Percentiles rank a stretch among this genome's conserved stretches.
These are phyloP conservation scores for Cistogaster globosa DNA, from an alignment of 2,888 invertebrate species.

Conservation along the genomic window DNA sequence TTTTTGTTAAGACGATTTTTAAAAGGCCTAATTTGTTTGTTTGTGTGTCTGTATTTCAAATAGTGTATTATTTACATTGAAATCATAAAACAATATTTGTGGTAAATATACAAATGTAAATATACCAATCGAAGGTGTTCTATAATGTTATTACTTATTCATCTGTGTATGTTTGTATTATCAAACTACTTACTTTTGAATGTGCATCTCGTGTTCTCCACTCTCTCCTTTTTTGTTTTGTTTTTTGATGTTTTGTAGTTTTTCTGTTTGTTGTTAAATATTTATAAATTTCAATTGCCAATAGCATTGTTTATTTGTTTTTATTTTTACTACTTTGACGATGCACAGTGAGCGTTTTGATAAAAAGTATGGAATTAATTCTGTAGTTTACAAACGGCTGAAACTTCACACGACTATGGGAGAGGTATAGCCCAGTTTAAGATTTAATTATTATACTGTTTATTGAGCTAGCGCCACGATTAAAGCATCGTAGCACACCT, in stretches of 20 bases:
- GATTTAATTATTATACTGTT: no score
- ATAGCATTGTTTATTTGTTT: conserved; percentile 63
- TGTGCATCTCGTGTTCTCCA: neutral
- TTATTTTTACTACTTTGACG: neutral
- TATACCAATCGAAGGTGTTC: neutral
- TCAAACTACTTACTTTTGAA: neutral
- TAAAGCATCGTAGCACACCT: neutral
- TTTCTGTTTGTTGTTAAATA: conserved; percentile 60
- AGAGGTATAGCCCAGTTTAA: no score
- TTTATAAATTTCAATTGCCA: conserved; percentile 68
- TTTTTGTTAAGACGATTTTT: conserved; percentile 17
- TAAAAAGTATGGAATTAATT: no score
- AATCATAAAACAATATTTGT: neutral
- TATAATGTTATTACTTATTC: neutral
- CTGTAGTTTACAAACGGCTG: no score
- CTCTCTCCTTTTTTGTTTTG: neutral
- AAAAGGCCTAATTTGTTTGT: neutral
- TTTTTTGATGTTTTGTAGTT: no score
- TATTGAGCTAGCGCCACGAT: no score
- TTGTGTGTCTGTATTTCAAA: neutral
- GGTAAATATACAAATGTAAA: neutral
- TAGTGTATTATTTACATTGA: neutral
- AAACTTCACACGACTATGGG: no score
- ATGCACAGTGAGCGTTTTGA: no score
- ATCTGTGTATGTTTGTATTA: neutral